A percentile compares a stretch with the other conserved stretches of the same genome.
Evolutionary conservation across 2,888 invertebrate genomes (phyloP).

Genomic region (Tanypteryx hageni): DNA sequence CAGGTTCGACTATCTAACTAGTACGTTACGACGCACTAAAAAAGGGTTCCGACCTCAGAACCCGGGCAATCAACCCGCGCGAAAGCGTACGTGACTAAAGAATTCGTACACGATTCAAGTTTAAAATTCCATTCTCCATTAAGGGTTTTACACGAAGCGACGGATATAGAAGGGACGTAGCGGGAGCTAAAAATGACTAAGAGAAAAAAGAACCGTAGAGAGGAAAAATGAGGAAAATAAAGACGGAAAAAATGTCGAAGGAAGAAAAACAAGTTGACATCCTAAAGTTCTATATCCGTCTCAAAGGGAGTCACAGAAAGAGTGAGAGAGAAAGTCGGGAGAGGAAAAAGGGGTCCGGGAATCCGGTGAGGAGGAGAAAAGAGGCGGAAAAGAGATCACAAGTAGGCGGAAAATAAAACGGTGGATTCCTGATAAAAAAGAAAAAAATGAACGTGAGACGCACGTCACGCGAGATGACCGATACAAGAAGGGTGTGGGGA

Average conservation of each 20-base stretch:
- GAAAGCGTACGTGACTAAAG: too few species aligned
- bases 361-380: neutral
- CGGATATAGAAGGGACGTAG: too few species aligned
- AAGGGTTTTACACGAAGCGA: too few species aligned
- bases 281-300: constrained; percentile 2
- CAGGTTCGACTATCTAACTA: too few species aligned
- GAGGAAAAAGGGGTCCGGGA: neutral
- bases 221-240: neutral
- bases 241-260: neutral
- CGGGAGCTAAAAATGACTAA: too few species aligned
- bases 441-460: neutral
- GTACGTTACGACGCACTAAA: too few species aligned
- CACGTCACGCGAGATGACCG: neutral
- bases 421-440: neutral
- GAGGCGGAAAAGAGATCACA: neutral
- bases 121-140: too few species aligned
- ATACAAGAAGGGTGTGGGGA: neutral
- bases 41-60: too few species aligned
- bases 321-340: neutral
- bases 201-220: neutral
- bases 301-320: neutral
- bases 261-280: constrained; percentile 11
- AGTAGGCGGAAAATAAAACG: neutral
- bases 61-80: too few species aligned
- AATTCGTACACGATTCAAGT: too few species aligned